These are phyloP conservation scores for Chelonia mydas DNA, from an alignment of 2,797 vertebrate species.

Conservation along the genomic window DNA sequence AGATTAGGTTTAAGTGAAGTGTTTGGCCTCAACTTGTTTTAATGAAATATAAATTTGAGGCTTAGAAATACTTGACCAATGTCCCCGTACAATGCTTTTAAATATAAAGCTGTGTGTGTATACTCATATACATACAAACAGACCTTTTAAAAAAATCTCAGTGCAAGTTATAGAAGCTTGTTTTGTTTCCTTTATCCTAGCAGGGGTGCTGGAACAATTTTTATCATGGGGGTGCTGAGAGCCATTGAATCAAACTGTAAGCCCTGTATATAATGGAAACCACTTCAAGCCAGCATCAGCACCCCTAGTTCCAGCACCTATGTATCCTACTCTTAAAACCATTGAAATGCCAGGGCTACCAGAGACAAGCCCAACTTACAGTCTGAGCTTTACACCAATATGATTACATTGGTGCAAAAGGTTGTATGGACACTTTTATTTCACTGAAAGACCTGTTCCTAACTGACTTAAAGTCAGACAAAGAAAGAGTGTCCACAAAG, in stretches of 20 bases:
- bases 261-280: no score
- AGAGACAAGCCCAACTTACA: neutral
- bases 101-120: neutral
- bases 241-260: no score
- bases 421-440: neutral
- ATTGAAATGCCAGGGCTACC: neutral
- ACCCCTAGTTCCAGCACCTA: no score
- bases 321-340: neutral
- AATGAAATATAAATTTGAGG: neutral
- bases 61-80: neutral
- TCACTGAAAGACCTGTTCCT: constrained; percentile 27
- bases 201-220: no score
- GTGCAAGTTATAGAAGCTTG: neutral
- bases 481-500: constrained; percentile 30
- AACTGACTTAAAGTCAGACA: constrained; percentile 50
- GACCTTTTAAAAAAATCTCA: neutral
- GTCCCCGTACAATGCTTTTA: neutral
- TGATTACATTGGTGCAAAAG: neutral
- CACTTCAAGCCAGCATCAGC: no score
- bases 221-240: no score
- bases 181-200: neutral
- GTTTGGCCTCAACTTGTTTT: neutral
- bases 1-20: neutral
- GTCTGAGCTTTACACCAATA: neutral
- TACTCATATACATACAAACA: neutral